A percentile compares a stretch with the other conserved stretches of the same genome.
phyloP scores from a whole-genome alignment of 2,797 vertebrate species.

The Notolepis coatsorum region DNA sequence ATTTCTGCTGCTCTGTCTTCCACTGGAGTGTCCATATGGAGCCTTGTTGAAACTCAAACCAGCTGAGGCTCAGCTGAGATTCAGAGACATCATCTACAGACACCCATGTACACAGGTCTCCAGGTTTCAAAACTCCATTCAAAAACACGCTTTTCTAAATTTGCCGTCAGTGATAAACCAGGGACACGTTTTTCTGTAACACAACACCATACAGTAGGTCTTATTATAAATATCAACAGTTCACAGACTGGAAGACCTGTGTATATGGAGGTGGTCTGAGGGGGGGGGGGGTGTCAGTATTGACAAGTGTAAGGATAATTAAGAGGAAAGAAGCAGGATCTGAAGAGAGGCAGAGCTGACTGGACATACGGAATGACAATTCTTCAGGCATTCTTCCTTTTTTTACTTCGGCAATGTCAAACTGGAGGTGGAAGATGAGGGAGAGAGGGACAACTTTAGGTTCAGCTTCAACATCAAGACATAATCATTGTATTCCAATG shows the following conservation, averaged over 20 bases:
- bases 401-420: slow-evolving; percentile 58
- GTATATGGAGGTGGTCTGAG: neutral
- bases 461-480: neutral
- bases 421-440: slow-evolving; percentile 55
- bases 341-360: slow-evolving; percentile 11
- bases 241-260: neutral
- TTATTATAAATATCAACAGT: too few relatives aligned
- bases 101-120: neutral
- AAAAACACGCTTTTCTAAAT: too few relatives aligned
- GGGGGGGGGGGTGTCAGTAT: neutral
- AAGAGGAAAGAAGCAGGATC: slow-evolving; percentile 3
- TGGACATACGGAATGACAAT: slow-evolving; percentile 56
- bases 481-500: neutral
- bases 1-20: neutral
- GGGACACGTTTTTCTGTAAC: neutral
- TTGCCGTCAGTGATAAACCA: too few relatives aligned
- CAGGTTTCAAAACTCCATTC: too few relatives aligned
- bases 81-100: neutral
- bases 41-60: neutral
- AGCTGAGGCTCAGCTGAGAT: neutral
- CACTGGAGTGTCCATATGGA: neutral
- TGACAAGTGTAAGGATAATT: neutral
- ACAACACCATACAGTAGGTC: too few relatives aligned
- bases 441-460: neutral
- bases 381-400: slow-evolving; percentile 8